These are phyloP conservation scores for Drosophila tripunctata DNA, from an alignment of 2,888 invertebrate species.

Conservation along the genomic window DNA sequence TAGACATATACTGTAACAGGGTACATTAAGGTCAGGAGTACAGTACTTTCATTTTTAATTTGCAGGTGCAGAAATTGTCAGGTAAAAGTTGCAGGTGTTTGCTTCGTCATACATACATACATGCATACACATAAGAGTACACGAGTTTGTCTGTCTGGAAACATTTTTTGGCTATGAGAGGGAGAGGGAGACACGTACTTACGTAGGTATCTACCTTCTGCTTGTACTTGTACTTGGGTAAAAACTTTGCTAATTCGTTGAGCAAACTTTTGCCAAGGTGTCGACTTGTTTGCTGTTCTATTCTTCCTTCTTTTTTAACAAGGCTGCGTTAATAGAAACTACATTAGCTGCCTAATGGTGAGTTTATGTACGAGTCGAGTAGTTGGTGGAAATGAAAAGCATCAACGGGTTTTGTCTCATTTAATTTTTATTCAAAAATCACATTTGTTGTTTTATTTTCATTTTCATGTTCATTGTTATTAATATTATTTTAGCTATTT, in stretches of 20 bases:
- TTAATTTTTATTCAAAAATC: slow-evolving; percentile 80
- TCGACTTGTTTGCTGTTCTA: slow-evolving; percentile 31
- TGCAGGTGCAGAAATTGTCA: slow-evolving; percentile 36
- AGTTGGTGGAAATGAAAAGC: slow-evolving; percentile 2
- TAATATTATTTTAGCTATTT: slow-evolving; percentile 40
- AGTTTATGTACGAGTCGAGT: background rate
- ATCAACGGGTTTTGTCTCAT: slow-evolving; percentile 45
- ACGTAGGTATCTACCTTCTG: background rate
- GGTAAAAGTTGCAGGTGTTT: slow-evolving; percentile 38
- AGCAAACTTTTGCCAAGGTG: slow-evolving; percentile 58
- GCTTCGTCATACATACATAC: background rate
- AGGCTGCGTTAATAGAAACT: slow-evolving; percentile 47
- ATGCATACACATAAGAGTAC: background rate
- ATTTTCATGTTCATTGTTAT: background rate
- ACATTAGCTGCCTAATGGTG: slow-evolving; percentile 53
- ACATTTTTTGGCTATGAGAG: slow-evolving; percentile 17
- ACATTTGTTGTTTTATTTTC: slow-evolving; percentile 67
- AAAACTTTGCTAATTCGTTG: slow-evolving; percentile 68
- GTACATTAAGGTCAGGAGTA: too few relatives aligned
- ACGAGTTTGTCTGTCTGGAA: slow-evolving; percentile 9
- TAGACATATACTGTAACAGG: too few relatives aligned
- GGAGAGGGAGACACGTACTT: slow-evolving; percentile 33
- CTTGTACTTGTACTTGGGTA: slow-evolving; percentile 11
- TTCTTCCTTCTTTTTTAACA: slow-evolving; percentile 1
- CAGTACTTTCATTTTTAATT: slow-evolving; percentile 65